Percentiles rank a stretch among this genome's conserved stretches.
These are phyloP conservation scores for Scaptomyza reducta DNA, from an alignment of 2,888 invertebrate species.

Conservation along the genomic window DNA sequence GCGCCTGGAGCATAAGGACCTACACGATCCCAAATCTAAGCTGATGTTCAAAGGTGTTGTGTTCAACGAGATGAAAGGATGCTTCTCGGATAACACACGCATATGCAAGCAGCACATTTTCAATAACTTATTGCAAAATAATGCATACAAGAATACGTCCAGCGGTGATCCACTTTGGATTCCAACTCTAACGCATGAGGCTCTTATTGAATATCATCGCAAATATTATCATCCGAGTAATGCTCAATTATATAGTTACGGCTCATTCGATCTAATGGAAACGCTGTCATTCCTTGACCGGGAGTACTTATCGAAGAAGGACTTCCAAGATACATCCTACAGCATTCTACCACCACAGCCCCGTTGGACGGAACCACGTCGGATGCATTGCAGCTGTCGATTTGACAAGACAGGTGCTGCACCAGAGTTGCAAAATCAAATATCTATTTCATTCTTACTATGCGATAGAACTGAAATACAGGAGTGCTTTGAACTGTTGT, in stretches of 20 bases:
- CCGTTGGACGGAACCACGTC: slow-evolving; percentile 89
- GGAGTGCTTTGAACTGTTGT: slow-evolving; percentile 90
- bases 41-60: slow-evolving; percentile 96
- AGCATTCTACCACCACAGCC: slow-evolving; percentile 90
- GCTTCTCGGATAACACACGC: slow-evolving; percentile 94
- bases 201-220: slow-evolving; percentile 92
- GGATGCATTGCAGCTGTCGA: slow-evolving; percentile 88
- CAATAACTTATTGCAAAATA: slow-evolving; percentile 89
- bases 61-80: slow-evolving; percentile 99
- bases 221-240: slow-evolving; percentile 97
- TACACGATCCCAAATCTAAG: slow-evolving; percentile 89
- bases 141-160: slow-evolving; percentile 94
- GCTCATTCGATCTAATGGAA: slow-evolving; percentile 91
- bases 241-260: slow-evolving; percentile 95
- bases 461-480: slow-evolving; percentile 91
- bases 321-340: slow-evolving; percentile 86
- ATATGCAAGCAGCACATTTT: slow-evolving; percentile 91
- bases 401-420: slow-evolving; percentile 92
- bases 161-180: slow-evolving; percentile 96
- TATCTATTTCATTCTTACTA: slow-evolving; percentile 91
- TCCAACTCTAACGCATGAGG: slow-evolving; percentile 91
- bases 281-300: slow-evolving; percentile 91
- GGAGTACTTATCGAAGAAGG: slow-evolving; percentile 87
- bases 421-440: slow-evolving; percentile 92
- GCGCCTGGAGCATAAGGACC: slow-evolving; percentile 92